Percentiles rank a stretch among this genome's conserved stretches.
phyloP scores from a whole-genome alignment of 2,113 vertebrate species.

The Tricholaema leucomelas region DNA sequence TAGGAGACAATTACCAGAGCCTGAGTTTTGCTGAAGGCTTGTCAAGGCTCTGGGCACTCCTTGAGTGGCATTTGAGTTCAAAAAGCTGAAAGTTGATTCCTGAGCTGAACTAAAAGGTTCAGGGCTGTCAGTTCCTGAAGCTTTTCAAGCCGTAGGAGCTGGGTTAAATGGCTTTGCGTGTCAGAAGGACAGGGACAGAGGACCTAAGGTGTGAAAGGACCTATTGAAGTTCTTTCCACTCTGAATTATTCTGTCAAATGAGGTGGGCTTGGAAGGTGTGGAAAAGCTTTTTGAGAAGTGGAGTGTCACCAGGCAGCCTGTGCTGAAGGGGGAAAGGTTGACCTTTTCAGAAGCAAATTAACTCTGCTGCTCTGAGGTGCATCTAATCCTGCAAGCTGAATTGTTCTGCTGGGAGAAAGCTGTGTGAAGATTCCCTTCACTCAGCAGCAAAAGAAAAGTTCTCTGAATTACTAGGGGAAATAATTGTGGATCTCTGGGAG shows the following conservation, averaged over 20 bases:
- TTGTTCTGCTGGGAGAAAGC: conserved; percentile 1
- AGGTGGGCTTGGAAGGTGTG: background rate
- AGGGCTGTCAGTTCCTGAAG: background rate
- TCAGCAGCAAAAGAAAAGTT: conserved; percentile 24
- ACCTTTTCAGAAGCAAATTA: conserved; percentile 53
- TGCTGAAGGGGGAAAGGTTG: conserved; percentile 31
- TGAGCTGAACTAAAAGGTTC: background rate
- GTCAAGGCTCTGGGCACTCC: background rate
- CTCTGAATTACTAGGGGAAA: background rate
- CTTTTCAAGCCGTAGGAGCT: background rate
- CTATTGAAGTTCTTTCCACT: background rate
- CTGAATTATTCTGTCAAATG: background rate
- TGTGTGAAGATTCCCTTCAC: background rate
- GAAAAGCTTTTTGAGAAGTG: conserved; percentile 34
- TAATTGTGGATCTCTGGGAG: background rate
- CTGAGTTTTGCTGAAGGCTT: background rate
- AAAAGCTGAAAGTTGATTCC: background rate
- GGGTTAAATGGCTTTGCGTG: background rate
- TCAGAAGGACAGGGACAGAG: background rate
- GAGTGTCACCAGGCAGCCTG: conserved; percentile 25
- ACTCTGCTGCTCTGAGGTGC: conserved; percentile 1
- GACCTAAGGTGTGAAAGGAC: background rate
- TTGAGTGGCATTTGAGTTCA: background rate
- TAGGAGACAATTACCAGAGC: background rate
- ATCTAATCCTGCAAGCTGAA: conserved; percentile 47